A percentile compares a stretch with the other conserved stretches of the same genome.
Evolutionary conservation across 1,140 invertebrate species (phyloP).

Genomic region (Cheumatopsyche charites): DNA sequence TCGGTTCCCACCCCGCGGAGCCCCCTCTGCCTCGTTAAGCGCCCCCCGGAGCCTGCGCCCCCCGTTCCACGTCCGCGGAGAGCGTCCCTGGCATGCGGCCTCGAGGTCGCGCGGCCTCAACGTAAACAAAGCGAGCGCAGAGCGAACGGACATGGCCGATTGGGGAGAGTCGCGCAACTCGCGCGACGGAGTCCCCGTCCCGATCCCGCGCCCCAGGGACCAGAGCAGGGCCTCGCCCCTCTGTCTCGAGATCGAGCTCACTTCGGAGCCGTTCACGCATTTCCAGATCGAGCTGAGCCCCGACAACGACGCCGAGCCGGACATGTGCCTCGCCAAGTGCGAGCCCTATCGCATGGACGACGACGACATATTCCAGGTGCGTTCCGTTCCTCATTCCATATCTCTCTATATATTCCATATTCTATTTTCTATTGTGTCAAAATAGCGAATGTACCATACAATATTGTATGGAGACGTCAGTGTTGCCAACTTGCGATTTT

Average conservation of each 20-base stretch:
- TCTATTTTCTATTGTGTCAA: no score
- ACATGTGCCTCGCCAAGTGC: conserved; percentile 60
- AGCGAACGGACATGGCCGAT: conserved; percentile 3
- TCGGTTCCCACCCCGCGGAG: not conserved
- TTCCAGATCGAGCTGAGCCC: conserved; percentile 57
- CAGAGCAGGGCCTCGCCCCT: conserved; percentile 57
- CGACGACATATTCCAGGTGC: conserved; percentile 86
- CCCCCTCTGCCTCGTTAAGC: not conserved
- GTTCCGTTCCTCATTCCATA: not conserved
- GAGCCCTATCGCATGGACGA: conserved; percentile 80
- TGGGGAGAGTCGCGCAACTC: conserved; percentile 61
- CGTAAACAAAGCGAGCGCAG: conserved; percentile 29
- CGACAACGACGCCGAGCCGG: conserved; percentile 55
- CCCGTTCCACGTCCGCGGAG: not conserved
- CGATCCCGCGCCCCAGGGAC: conserved; percentile 54
- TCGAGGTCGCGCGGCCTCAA: not conserved
- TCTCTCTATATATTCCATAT: not conserved
- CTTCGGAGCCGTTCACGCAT: conserved; percentile 56
- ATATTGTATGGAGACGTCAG: not conserved
- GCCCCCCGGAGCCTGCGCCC: not conserved
- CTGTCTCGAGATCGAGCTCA: conserved; percentile 60
- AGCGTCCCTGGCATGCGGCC: not conserved
- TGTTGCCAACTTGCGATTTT: no score
- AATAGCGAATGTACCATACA: not conserved
- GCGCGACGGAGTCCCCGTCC: conserved; percentile 66